Percentiles rank a stretch among this genome's conserved stretches.
Conservation (phyloP, 64 coral and sea anemone genomes). For the Stichodactyla mertensii region DNA sequence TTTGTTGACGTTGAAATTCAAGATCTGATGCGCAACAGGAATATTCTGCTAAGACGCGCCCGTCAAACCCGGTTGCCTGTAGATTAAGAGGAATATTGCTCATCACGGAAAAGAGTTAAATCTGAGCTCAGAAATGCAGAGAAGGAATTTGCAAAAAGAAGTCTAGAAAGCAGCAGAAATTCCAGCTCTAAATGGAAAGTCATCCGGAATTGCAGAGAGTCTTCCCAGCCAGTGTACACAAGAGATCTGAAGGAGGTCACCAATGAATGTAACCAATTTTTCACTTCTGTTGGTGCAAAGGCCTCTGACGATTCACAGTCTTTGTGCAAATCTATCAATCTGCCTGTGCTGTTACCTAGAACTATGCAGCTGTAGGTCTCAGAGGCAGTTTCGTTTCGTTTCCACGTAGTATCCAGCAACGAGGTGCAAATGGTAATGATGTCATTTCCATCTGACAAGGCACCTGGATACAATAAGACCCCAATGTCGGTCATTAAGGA, state of each 20-base stretch:
- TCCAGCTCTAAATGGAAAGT: constrained; percentile 43
- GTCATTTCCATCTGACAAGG: constrained; percentile 44
- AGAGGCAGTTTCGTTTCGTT: constrained; percentile 29
- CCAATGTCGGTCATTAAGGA: constrained; percentile 42
- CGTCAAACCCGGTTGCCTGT: no score
- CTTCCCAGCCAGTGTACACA: constrained; percentile 41
- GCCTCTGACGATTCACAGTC: constrained; percentile 34
- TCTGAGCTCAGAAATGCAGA: background rate
- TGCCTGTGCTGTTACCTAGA: constrained; percentile 40
- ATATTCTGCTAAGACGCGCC: no score
- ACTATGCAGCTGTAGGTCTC: constrained; percentile 4
- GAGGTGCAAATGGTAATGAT: constrained; percentile 26
- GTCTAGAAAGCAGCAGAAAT: background rate
- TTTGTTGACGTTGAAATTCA: no score
- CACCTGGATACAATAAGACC: constrained; percentile 32
- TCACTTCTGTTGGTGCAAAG: constrained; percentile 35
- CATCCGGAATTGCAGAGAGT: constrained; percentile 50
- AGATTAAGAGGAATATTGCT: no score
- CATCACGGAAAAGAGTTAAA: no score
- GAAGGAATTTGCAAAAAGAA: background rate
- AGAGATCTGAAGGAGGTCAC: constrained; percentile 41
- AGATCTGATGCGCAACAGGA: no score
- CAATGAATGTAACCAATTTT: constrained; percentile 41
- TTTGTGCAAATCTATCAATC: no score
- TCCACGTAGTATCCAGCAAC: constrained; percentile 19